These are phyloP conservation scores for Wiebesia pumilae DNA, from an alignment of 1,140 invertebrate species.

Conservation along the genomic window DNA sequence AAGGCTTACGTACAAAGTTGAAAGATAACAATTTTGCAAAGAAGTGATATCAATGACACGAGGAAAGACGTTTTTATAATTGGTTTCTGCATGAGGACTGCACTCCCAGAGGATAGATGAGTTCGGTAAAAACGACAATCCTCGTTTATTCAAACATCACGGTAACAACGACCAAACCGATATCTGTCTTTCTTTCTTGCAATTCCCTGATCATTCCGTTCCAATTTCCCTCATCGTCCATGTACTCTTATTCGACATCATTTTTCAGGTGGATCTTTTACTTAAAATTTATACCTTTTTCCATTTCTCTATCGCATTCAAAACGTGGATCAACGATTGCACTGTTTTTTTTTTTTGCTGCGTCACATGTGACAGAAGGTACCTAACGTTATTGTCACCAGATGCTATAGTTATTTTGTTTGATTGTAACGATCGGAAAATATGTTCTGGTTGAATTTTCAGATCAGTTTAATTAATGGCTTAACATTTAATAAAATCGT, in stretches of 20 bases:
- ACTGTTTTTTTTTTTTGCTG: constrained; percentile 75
- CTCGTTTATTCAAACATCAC: constrained; percentile 96
- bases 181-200: constrained; percentile 91
- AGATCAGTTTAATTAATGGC: not conserved
- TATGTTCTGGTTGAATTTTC: not conserved
- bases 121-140: constrained; percentile 96
- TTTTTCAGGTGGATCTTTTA: constrained; percentile 87
- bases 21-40: not conserved
- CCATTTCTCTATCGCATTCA: constrained; percentile 89
- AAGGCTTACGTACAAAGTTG: too few relatives aligned
- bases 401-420: constrained; percentile 72
- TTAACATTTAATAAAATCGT: not conserved
- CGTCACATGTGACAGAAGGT: constrained; percentile 87
- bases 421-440: not conserved
- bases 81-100: constrained; percentile 91
- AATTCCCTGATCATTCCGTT: constrained; percentile 94
- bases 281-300: constrained; percentile 88
- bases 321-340: constrained; percentile 91
- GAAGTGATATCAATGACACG: constrained; percentile 78
- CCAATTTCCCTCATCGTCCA: constrained; percentile 91
- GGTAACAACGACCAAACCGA: constrained; percentile 90
- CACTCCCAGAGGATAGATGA: constrained; percentile 94
- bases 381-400: constrained; percentile 87
- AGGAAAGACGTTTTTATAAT: constrained; percentile 90
- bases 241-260: constrained; percentile 88